A percentile compares a stretch with the other conserved stretches of the same genome.
phyloP scores from a whole-genome alignment of 2,797 vertebrate genomes.

The Rhinatrema bivittatum region DNA sequence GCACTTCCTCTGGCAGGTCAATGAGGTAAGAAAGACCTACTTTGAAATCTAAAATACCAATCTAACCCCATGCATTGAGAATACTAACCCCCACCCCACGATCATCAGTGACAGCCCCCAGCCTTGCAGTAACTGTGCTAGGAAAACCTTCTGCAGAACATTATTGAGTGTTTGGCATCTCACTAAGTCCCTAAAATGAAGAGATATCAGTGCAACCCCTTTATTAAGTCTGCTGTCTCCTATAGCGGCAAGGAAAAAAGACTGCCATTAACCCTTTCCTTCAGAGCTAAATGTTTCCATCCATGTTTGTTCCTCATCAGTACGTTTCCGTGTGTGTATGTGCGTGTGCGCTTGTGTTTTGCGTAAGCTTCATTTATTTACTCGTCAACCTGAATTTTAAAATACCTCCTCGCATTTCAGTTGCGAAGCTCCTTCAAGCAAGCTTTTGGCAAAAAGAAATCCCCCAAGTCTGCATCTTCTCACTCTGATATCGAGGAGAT shows the following conservation, averaged over 20 bases:
- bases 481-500: constrained; percentile 98
- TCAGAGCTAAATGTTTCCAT: no score
- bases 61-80: constrained; percentile 54
- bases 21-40: constrained; percentile 86
- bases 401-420: constrained; percentile 65
- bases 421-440: constrained; percentile 97
- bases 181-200: constrained; percentile 9
- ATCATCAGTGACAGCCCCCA: constrained; percentile 33
- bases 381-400: no score
- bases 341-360: no score
- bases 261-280: no score
- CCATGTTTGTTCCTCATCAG: no score
- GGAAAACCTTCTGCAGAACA: constrained; percentile 22
- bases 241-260: no score
- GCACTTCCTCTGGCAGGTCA: constrained; percentile 85
- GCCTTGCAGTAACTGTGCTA: constrained; percentile 3
- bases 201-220: constrained; percentile 22
- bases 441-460: constrained; percentile 96
- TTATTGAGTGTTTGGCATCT: constrained; percentile 27
- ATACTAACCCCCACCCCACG: constrained; percentile 60
- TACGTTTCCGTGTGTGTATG: no score
- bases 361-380: no score
- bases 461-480: constrained; percentile 92
- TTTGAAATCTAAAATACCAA: constrained; percentile 42
- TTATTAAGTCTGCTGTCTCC: no score